Conservation (phyloP, 2,797 vertebrate genomes). For the Tadarida brasiliensis region DNA sequence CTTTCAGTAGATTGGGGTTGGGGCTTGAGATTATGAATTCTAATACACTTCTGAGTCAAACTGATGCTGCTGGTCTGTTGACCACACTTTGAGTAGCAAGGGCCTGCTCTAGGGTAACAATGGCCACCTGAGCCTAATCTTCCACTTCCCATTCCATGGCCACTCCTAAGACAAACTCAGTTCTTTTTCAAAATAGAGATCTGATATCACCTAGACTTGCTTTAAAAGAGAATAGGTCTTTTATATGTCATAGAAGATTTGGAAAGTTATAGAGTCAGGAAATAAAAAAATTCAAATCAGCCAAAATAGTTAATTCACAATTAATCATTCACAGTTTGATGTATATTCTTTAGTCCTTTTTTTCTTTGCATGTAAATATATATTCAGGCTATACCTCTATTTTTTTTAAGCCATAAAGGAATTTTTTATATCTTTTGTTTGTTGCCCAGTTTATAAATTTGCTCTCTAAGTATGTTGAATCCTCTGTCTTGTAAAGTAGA, state of each 20-base stretch:
- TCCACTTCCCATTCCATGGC: neutral
- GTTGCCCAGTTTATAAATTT: neutral
- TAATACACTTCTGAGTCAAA: neutral
- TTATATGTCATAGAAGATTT: slow-evolving; percentile 40
- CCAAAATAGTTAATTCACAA: neutral
- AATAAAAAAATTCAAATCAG: slow-evolving; percentile 52
- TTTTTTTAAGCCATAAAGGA: slow-evolving; percentile 6
- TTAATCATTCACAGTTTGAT: neutral
- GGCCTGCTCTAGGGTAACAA: neutral
- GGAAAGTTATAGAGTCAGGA: slow-evolving; percentile 37
- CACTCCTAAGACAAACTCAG: neutral
- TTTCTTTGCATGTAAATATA: slow-evolving; percentile 31
- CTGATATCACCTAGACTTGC: neutral
- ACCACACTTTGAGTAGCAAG: neutral
- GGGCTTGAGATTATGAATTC: neutral
- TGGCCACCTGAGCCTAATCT: neutral
- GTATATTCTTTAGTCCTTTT: neutral
- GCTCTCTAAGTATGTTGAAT: neutral
- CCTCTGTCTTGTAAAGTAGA: neutral
- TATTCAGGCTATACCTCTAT: neutral
- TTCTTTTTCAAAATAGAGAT: slow-evolving; percentile 31
- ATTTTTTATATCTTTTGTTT: neutral
- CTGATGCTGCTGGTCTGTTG: neutral
- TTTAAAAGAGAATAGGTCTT: neutral
- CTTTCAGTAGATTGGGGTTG: neutral